phyloP scores from a whole-genome alignment of 2,113 vertebrate genomes.

The Accipiter virgatus region DNA sequence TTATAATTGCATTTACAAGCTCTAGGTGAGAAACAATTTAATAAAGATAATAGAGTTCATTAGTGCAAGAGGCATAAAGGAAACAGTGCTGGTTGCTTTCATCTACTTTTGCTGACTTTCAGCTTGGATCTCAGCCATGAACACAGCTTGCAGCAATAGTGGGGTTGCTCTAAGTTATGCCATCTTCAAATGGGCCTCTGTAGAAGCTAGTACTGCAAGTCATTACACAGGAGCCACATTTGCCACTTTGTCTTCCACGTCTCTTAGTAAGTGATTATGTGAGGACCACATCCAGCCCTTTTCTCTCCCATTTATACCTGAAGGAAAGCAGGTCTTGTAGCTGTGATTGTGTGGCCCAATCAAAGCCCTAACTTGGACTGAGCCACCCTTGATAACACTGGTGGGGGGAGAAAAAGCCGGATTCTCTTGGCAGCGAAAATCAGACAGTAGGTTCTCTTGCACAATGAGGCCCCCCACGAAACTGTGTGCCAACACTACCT shows the following conservation, averaged over 20 bases:
- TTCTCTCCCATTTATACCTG: background rate
- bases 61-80: background rate
- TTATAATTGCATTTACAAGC: background rate
- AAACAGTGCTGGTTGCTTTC: conserved; percentile 15
- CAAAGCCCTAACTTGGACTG: background rate
- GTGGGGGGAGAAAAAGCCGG: background rate
- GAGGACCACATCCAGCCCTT: background rate
- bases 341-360: background rate
- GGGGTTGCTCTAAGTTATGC: background rate
- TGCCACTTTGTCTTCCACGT: background rate
- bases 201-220: background rate
- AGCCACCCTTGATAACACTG: background rate
- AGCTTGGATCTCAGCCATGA: conserved; percentile 25
- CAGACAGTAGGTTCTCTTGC: background rate
- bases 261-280: background rate
- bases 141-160: conserved; percentile 12
- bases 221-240: background rate
- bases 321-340: background rate
- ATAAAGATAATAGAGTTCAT: conserved; percentile 20
- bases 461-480: accelerated
- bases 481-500: background rate
- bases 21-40: conserved; percentile 26
- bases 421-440: accelerated
- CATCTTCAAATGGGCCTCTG: background rate
- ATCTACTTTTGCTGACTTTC: conserved; percentile 38